Conservation (phyloP, 2,797 vertebrate species). For the Pteronotus mesoamericanus region DNA sequence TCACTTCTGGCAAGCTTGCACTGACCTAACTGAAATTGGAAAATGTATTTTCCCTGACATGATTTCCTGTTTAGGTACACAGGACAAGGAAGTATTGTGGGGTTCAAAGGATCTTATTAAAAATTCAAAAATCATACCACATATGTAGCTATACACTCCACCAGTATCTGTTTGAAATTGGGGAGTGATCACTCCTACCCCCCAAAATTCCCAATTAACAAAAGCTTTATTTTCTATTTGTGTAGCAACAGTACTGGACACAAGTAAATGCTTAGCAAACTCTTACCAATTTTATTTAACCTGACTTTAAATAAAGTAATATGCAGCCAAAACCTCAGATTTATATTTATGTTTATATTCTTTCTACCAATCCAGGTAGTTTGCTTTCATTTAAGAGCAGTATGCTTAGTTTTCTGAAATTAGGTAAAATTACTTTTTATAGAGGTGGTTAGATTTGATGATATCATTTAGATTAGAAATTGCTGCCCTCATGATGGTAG, state of each 20-base stretch:
- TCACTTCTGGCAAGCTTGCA: neutral
- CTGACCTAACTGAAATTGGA: neutral
- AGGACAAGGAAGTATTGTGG: neutral
- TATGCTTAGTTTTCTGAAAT: neutral
- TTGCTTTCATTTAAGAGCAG: neutral
- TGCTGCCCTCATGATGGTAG: neutral
- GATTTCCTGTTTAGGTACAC: neutral
- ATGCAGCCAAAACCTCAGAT: neutral
- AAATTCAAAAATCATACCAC: neutral
- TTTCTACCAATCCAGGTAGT: rapidly evolving
- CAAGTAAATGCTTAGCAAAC: neutral
- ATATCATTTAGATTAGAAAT: neutral
- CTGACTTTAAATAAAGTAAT: neutral
- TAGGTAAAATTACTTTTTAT: neutral
- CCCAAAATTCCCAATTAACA: neutral
- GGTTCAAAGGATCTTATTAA: neutral
- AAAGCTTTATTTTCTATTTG: neutral
- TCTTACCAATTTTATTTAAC: neutral
- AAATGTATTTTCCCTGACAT: neutral
- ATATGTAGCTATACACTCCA: neutral
- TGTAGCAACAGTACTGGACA: neutral
- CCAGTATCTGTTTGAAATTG: neutral
- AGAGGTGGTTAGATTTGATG: neutral
- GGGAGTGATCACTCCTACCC: neutral
- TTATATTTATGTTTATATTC: neutral